Evolutionary conservation across 2,113 vertebrate species (phyloP), one percentile per base, ranked within the genome.

Genomic region (Cynopterus brachyotis): DNA sequence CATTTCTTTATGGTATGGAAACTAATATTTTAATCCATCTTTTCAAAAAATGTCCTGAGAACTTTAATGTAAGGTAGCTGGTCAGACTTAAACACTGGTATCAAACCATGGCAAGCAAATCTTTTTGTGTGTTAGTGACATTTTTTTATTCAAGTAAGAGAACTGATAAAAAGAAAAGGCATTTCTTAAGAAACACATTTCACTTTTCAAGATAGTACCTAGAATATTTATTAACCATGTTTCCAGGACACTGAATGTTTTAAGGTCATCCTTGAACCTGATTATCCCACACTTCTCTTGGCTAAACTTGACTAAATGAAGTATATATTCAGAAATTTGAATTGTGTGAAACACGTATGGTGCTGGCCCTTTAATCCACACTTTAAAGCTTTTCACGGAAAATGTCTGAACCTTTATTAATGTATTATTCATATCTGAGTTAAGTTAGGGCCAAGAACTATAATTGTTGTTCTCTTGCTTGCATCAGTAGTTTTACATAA

Each of bases 21-120:
- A 89, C 94, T 93, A 95, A 96, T 80, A 93, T 89, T 89, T 95
- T 96, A 96, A 97, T 96, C 95, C 78, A 83, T 82, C 82, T 76
- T 96, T 97, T 94, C 80, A 89, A 90, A 96, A 85, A 96, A 67
- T 93, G 69, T 85, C 28, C 53, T 67, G 75, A 92, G 90, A 89
- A 80, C 95, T 78, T 62, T 90, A 95, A 66, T 80, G 42, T 42
- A 42, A 59, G 28, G 47, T 97, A 62, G n/a, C 67, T 28, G 22
- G 20, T 84, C 35, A 69, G 57, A 69, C 22, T 87, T 92, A 70
- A 93, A 62, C 78, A 64, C 32, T 83, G 91, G 24, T 94, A 17
- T 86, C 3, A 7, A 35, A 35, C 84, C 85, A 35, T 45, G 26
- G 60, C 4, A 5, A 92, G 35, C 45, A 93, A 70, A 89, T 47